Percentiles rank a stretch among this genome's conserved stretches.
Conservation (phyloP, 2,888 invertebrate genomes). For the Microctonus aethiopoides region DNA sequence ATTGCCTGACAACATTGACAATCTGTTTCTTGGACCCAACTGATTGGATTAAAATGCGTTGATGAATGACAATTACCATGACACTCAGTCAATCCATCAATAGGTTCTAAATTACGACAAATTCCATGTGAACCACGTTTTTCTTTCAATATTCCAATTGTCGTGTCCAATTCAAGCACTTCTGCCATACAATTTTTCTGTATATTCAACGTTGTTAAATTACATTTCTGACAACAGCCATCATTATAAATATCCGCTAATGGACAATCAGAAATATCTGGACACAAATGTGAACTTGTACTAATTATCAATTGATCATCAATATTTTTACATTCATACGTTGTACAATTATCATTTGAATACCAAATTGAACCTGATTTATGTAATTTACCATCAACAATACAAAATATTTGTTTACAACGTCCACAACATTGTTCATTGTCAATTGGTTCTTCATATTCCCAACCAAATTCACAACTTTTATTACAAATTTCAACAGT, state of each 20-base stretch:
- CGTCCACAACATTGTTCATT: slow-evolving; percentile 73
- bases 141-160: slow-evolving; percentile 72
- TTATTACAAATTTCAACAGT: slow-evolving; percentile 67
- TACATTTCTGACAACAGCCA: slow-evolving; percentile 79
- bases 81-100: slow-evolving; percentile 77
- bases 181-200: slow-evolving; percentile 70
- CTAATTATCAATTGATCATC: slow-evolving; percentile 67
- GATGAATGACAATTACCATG: slow-evolving; percentile 78
- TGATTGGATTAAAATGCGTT: slow-evolving; percentile 73
- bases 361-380: slow-evolving; percentile 72
- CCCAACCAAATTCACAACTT: slow-evolving; percentile 67
- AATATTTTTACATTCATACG: slow-evolving; percentile 69
- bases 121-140: slow-evolving; percentile 69
- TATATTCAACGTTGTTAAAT: slow-evolving; percentile 67
- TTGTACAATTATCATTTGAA: slow-evolving; percentile 76
- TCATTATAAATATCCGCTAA: slow-evolving; percentile 70
- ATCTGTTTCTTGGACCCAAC: slow-evolving; percentile 51
- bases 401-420: slow-evolving; percentile 73
- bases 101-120: slow-evolving; percentile 74
- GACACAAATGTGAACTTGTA: slow-evolving; percentile 72
- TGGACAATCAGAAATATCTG: slow-evolving; percentile 73
- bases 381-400: slow-evolving; percentile 69
- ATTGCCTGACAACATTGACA: slow-evolving; percentile 61
- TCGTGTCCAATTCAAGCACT: slow-evolving; percentile 69
- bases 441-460: slow-evolving; percentile 53